Evolutionary conservation across 2,888 invertebrate species (phyloP).

Genomic region (Anarsia innoxiella): DNA sequence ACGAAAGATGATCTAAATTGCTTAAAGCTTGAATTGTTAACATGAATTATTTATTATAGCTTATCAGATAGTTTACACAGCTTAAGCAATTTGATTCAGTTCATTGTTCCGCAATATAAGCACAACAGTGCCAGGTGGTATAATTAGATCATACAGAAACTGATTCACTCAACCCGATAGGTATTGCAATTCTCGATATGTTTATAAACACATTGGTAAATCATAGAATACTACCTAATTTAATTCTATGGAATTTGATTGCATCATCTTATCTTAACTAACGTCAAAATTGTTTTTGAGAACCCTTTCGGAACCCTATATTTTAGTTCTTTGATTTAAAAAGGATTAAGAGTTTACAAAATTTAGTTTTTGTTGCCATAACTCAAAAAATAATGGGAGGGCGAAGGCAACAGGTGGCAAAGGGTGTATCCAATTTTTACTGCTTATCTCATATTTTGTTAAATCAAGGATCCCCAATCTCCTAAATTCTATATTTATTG

Average conservation of each 20-base stretch:
- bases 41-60: background rate
- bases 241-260: too few relatives aligned
- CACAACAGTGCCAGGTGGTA: conserved; percentile 3
- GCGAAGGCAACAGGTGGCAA: conserved; percentile 42
- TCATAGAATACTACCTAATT: too few relatives aligned
- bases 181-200: background rate
- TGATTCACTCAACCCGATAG: conserved; percentile 1
- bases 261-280: background rate
- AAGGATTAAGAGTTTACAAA: conserved; percentile 37
- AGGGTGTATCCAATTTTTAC: conserved; percentile 50
- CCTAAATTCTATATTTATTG: too few relatives aligned
- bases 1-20: too few relatives aligned
- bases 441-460: too few relatives aligned
- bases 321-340: conserved; percentile 28
- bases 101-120: background rate
- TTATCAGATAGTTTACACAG: background rate
- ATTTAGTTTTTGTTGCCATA: conserved; percentile 39
- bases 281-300: background rate
- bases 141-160: conserved; percentile 2
- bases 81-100: background rate
- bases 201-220: conserved; percentile 9
- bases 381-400: conserved; percentile 41
- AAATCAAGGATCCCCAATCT: too few relatives aligned
- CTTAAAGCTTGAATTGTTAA: background rate
- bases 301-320: too few relatives aligned